Percentiles rank a stretch among this genome's conserved stretches.
phyloP scores from a whole-genome alignment of 1,140 invertebrate species.

The Cherax destructor region DNA sequence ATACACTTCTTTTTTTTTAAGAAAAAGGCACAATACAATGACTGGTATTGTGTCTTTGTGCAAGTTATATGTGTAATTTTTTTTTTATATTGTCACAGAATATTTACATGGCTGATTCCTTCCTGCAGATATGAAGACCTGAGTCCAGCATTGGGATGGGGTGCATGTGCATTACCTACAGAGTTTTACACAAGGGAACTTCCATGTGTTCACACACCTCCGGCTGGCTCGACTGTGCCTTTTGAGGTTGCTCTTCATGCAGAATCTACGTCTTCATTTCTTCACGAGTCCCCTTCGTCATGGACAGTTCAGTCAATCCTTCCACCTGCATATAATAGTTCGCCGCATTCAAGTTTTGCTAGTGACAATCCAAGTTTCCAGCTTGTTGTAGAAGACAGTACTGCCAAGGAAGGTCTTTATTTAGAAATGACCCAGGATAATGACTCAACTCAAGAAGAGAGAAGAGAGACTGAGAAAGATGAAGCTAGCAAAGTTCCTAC shows the following conservation, averaged over 20 bases:
- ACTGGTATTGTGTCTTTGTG: no score
- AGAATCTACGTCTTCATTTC: constrained; percentile 38
- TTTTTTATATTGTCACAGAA: background rate
- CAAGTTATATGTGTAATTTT: background rate
- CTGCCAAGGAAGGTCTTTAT: background rate
- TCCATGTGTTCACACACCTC: constrained; percentile 32
- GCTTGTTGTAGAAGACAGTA: constrained; percentile 12
- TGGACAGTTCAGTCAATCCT: constrained; percentile 20
- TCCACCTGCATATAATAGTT: constrained; percentile 20
- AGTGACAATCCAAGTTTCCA: constrained; percentile 30
- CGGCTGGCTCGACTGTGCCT: background rate
- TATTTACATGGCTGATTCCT: background rate
- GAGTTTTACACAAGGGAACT: constrained; percentile 45
- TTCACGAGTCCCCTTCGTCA: constrained; percentile 32
- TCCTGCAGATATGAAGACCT: constrained; percentile 58
- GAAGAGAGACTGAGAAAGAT: constrained; percentile 2
- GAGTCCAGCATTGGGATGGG: constrained; percentile 41
- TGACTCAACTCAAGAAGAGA: background rate
- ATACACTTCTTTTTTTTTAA: no score
- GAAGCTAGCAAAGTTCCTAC: background rate
- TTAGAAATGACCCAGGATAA: background rate
- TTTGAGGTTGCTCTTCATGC: constrained; percentile 26
- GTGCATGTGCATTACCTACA: constrained; percentile 48
- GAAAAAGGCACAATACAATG: no score
- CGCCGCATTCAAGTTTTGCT: constrained; percentile 28